A percentile compares a stretch with the other conserved stretches of the same genome.
Conservation (phyloP, 2,888 invertebrate genomes). For the Proisotoma minuta region DNA sequence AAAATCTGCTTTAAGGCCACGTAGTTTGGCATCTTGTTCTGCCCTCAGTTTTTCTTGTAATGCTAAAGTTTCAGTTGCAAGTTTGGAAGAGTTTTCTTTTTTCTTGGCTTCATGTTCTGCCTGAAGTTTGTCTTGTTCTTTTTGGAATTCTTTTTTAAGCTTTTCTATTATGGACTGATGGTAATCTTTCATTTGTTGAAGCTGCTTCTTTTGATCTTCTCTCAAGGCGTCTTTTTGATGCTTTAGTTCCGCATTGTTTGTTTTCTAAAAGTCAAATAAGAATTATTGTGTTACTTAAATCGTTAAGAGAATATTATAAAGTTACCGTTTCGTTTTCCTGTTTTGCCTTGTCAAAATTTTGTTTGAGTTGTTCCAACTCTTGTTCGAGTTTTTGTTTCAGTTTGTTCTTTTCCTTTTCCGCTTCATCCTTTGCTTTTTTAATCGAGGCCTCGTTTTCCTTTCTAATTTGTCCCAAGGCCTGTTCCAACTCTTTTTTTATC, state of each 20-base stretch:
- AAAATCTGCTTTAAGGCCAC: conserved; percentile 22
- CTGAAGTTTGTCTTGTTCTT: conserved; percentile 27
- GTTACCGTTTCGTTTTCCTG: neutral
- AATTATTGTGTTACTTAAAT: neutral
- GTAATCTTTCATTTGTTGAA: conserved; percentile 31
- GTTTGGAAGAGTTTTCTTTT: conserved; percentile 24
- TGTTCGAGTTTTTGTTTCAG: conserved; percentile 55
- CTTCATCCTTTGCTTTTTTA: conserved; percentile 17
- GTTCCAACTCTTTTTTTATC: conserved; percentile 36
- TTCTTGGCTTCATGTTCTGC: conserved; percentile 22
- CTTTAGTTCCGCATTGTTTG: conserved; percentile 17
- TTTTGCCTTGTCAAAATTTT: neutral
- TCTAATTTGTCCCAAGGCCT: conserved; percentile 26
- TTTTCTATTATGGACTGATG: conserved; percentile 31
- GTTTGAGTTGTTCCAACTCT: conserved; percentile 43
- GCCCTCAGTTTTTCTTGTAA: conserved; percentile 17
- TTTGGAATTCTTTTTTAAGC: conserved; percentile 27
- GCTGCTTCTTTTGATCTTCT: conserved; percentile 29
- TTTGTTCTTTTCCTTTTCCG: conserved; percentile 55
- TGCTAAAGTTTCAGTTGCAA: conserved; percentile 30
- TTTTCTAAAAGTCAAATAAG: neutral
- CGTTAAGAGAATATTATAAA: neutral
- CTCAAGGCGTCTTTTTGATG: conserved; percentile 27
- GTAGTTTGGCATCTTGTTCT: conserved; percentile 25
- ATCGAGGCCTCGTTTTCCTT: conserved; percentile 36